These are phyloP conservation scores for Calephelis nemesis DNA, from an alignment of 1,140 invertebrate species.

Conservation along the genomic window DNA sequence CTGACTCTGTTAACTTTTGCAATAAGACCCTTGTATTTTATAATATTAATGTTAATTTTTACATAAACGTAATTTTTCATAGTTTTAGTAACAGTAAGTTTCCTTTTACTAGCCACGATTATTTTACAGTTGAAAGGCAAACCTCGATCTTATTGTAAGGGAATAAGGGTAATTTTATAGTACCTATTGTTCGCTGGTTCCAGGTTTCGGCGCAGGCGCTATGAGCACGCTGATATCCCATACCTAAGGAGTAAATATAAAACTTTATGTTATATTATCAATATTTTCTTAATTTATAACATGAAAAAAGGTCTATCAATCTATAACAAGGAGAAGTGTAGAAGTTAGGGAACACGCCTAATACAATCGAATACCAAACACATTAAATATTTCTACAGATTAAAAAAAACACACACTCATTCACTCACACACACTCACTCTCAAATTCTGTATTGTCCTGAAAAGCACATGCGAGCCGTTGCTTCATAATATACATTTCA, in stretches of 20 bases:
- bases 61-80: neutral
- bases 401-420: no score
- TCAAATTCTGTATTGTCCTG: no score
- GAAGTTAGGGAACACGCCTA: no score
- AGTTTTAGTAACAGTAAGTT: neutral
- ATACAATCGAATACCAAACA: no score
- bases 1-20: neutral
- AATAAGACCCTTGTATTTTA: neutral
- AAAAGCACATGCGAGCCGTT: no score
- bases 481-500: no score
- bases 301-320: neutral
- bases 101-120: neutral
- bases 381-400: no score
- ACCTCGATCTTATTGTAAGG: constrained; percentile 28
- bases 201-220: constrained; percentile 56
- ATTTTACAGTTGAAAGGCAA: neutral
- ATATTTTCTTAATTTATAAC: neutral
- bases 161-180: constrained; percentile 23
- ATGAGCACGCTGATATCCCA: constrained; percentile 84
- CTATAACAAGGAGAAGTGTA: no score
- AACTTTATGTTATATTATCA: neutral
- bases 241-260: constrained; percentile 70
- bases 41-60: neutral
- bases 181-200: constrained; percentile 60
- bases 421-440: no score